Base-by-base conservation (phyloP, 2,113 vertebrate species). In the Pica pica region DNA sequence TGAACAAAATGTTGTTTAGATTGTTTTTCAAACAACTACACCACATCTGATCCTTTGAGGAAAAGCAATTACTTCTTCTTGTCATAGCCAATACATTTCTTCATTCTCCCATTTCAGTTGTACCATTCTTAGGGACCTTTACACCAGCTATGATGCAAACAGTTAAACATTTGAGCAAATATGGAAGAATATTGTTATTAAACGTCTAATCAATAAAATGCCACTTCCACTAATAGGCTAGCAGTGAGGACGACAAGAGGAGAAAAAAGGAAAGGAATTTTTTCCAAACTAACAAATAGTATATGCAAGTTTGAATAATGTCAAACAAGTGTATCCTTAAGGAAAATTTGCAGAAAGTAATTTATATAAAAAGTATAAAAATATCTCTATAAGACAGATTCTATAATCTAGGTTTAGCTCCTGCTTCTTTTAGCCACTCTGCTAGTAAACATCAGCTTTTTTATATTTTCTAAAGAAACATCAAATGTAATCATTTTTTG, bases 41-140 rank as follows among this genome's bases (percentile, higher is more conserved):
- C 64, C 50, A 90, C 92, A 94, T 93, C 83, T 95, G 94, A 94
- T 96, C 84, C 81, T 95, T 97, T 94, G 78, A 96, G 93, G 74
- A 95, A 96, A 97, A 97, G 94, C 96, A 97, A 98, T 97, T 97
- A 97, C 95, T 95, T 96, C 93, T 97, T 97, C 85, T 96, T 97
- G 95, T 95, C 91, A 96, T 97, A 94, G 92, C 75, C 95, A 98
- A 97, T 96, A 90, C 95, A 96, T 97, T 97, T 98, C 93, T 95
- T 88, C 68, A 95, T 83, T 88, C 82, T 90, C 16, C 81, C 77
- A 78, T 95, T 98, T 95, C 84, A 79, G 39, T 74, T 89, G 56
- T 57, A 94, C 91, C 73, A 69, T 92, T 94, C 89, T 90, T 83
- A 68, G 52, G 76, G 35, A 79, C 80, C 67, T 95, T 95, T 95